Evolutionary conservation across 2,113 vertebrate genomes (phyloP).

Genomic region (Loxodonta africana): DNA sequence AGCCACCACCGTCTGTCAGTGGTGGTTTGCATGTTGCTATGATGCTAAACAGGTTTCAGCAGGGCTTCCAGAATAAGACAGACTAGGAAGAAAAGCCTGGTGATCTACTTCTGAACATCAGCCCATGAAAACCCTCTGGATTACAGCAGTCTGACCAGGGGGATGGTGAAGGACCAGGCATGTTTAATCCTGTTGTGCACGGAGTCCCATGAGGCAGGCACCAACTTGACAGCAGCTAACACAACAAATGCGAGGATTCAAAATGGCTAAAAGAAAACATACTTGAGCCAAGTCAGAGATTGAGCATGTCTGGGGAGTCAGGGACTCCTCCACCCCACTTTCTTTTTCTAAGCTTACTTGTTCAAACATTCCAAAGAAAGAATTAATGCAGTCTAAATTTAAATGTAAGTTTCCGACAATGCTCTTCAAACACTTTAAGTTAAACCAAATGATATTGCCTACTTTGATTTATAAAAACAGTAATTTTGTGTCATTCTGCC

Average conservation of each 20-base stretch:
- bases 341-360: background rate
- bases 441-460: background rate
- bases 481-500: background rate
- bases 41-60: background rate
- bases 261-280: background rate
- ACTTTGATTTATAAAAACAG: constrained; percentile 37
- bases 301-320: background rate
- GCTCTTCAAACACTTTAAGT: background rate
- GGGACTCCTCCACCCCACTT: background rate
- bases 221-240: background rate
- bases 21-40: background rate
- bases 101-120: too few relatives aligned
- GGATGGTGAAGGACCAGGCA: background rate
- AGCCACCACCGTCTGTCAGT: background rate
- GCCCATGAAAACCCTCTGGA: background rate
- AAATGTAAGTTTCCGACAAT: background rate
- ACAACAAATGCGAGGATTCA: background rate
- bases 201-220: background rate
- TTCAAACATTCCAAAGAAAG: background rate
- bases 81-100: too few relatives aligned
- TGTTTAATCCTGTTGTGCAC: background rate
- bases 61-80: too few relatives aligned
- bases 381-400: background rate
- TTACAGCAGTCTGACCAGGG: too few relatives aligned
- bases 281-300: background rate